Percentiles rank a stretch among this genome's conserved stretches.
Conservation (phyloP, 1,140 invertebrate species). For the Leptestheria dahalacensis region DNA sequence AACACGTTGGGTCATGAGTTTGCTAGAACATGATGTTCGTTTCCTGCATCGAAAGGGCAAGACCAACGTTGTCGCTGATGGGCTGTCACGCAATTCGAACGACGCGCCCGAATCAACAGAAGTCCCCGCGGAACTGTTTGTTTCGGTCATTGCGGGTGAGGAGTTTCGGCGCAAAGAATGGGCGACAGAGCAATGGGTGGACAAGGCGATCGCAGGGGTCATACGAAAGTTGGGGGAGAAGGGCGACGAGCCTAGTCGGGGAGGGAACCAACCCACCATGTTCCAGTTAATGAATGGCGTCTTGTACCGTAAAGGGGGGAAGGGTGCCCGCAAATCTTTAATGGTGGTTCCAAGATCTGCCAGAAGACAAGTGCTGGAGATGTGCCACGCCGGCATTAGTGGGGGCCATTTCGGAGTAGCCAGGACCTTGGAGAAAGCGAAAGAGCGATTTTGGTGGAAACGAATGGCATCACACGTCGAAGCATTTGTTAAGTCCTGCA, state of each 20-base stretch:
- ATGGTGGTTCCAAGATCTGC: constrained; percentile 18
- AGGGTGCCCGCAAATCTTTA: constrained; percentile 15
- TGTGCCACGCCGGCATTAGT: not conserved
- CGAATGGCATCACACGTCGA: not conserved
- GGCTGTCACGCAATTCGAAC: constrained; percentile 13
- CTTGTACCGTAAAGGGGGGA: too few species aligned
- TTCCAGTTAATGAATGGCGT: too few species aligned
- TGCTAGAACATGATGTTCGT: constrained; percentile 21
- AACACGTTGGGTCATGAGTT: constrained; percentile 21
- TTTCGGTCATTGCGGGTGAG: too few species aligned
- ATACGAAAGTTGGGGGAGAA: too few species aligned
- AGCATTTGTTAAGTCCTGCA: not conserved
- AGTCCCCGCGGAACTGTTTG: too few species aligned
- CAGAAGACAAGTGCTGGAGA: not conserved
- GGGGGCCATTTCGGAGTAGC: not conserved
- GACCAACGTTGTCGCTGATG: constrained; percentile 19
- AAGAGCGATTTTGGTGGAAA: constrained; percentile 3
- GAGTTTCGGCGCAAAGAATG: too few species aligned
- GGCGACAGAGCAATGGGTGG: too few species aligned
- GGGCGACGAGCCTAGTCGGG: too few species aligned
- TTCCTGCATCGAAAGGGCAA: constrained; percentile 21
- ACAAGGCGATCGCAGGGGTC: too few species aligned
- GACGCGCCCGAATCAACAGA: too few species aligned
- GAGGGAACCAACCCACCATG: too few species aligned
- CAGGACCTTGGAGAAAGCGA: not conserved